Conservation (phyloP, 1,140 invertebrate species). For the Maconellicoccus hirsutus region DNA sequence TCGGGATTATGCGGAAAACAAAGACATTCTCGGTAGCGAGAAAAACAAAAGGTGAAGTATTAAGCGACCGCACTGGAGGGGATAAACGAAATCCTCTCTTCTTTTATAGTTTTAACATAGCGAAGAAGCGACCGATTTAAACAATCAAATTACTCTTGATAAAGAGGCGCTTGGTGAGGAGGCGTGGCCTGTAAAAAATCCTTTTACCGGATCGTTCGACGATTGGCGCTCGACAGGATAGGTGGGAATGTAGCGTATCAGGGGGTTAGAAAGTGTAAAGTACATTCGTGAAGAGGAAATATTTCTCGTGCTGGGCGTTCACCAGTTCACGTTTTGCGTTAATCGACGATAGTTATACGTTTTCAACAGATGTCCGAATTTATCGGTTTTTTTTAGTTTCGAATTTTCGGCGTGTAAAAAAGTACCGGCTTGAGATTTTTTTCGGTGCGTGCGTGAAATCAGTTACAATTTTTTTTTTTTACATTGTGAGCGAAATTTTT, state of each 20-base stretch:
- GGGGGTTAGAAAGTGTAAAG: conserved; percentile 16
- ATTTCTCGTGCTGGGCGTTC: conserved; percentile 12
- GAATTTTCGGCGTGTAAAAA: background rate
- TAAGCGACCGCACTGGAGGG: conserved; percentile 18
- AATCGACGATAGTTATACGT: background rate
- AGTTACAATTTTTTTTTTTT: no score
- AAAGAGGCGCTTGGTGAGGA: conserved; percentile 3
- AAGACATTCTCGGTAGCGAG: background rate
- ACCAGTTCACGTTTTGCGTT: conserved; percentile 15
- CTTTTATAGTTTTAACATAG: conserved; percentile 9
- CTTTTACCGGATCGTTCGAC: background rate
- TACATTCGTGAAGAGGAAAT: conserved; percentile 18
- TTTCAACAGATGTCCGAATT: conserved; percentile 12
- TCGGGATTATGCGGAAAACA: conserved; percentile 3
- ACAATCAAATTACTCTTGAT: conserved; percentile 12
- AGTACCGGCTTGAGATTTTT: background rate
- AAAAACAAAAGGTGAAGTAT: conserved; percentile 13
- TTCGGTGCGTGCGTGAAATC: background rate
- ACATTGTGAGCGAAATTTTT: background rate
- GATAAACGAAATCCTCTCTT: conserved; percentile 21
- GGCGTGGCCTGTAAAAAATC: conserved; percentile 12
- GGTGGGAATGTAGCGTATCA: conserved; percentile 12
- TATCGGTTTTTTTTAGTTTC: background rate
- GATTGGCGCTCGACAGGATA: background rate
- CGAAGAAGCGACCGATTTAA: conserved; percentile 20